Evolutionary conservation across 2,888 invertebrate species (phyloP), one percentile per base, ranked within the genome.

Genomic region (Corythucha ciliata): DNA sequence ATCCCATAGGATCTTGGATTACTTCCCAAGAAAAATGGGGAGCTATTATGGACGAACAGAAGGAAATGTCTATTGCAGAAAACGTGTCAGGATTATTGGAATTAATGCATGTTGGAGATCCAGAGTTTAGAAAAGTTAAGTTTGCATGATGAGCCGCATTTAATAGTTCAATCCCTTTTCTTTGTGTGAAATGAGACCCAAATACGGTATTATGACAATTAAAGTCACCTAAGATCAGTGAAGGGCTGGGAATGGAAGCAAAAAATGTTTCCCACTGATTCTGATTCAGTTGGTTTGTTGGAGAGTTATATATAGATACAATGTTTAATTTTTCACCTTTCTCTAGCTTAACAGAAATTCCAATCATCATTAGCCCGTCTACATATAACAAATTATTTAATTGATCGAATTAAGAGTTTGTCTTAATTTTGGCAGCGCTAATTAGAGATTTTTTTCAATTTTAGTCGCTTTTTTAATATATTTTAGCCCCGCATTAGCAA

Each of bases 61-160:
- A 25, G 14, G 49, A 16, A 4, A 49, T 29, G 12, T 49, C 49
- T 3, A 41, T 26, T 2, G 42, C 49, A 14, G 49, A 41, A 14
- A 14, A 6, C n/a, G n/a, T 21, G 3, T 25, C 41, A 7, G 27
- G 41, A 8, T 18, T 10, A 5, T 14, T 1, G 3, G 22, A 21
- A 10, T 29, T 21, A 8, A 27, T 24, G 10, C 18, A 18, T 4
- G 49, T 49, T 20, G 49, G 42, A 3, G 41, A 7, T 4, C 41
- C 41, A 12, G 25, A 25, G 16, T 41, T 41, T 18, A 41, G 24
- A 10, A 16, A 41, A 24, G 18, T 24, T 5, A 49, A 18, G 20
- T 27, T n/a, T 14, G 6, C n/a, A 12, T 25, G 22, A 24, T 42
- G 16, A 4, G 26, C 2, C 2, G 26, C 40, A 20, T 10, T 29